These are phyloP conservation scores for Temnothorax unifasciatus DNA, from an alignment of 2,888 invertebrate species.

Conservation along the genomic window DNA sequence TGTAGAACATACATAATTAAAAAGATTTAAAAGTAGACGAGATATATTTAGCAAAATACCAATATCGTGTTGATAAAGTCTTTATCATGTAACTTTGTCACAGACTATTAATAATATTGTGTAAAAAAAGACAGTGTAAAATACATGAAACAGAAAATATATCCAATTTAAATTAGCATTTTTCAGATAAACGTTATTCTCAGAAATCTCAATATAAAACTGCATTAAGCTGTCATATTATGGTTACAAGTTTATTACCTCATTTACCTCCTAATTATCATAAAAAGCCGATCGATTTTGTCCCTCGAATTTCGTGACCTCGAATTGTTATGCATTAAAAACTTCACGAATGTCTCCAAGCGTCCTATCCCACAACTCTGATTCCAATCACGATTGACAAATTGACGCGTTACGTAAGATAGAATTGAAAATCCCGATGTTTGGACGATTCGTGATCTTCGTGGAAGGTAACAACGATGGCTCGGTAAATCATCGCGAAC, in stretches of 20 bases:
- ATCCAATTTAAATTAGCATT: neutral
- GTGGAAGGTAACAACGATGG: slow-evolving; percentile 26
- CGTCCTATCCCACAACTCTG: neutral
- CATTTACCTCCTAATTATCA: slow-evolving; percentile 34
- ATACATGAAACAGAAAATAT: slow-evolving; percentile 1
- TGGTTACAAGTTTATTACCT: slow-evolving; percentile 29
- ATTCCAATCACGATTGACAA: slow-evolving; percentile 31
- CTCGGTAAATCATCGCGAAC: slow-evolving; percentile 59
- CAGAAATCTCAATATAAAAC: neutral
- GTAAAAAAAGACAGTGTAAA: no score
- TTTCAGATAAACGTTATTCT: neutral
- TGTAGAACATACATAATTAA: neutral
- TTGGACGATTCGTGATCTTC: neutral
- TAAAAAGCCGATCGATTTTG: slow-evolving; percentile 41
- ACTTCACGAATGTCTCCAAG: neutral
- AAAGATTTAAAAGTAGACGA: neutral
- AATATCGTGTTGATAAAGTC: neutral
- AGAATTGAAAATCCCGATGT: slow-evolving; percentile 18
- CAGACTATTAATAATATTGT: neutral
- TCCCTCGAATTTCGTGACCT: neutral
- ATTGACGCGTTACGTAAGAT: slow-evolving; percentile 35
- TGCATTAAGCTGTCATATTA: slow-evolving; percentile 28
- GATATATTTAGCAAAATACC: neutral
- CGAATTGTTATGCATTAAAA: slow-evolving; percentile 36
- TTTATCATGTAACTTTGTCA: neutral